These are phyloP conservation scores for Monopis laevigella DNA, from an alignment of 2,888 invertebrate genomes.

Conservation along the genomic window DNA sequence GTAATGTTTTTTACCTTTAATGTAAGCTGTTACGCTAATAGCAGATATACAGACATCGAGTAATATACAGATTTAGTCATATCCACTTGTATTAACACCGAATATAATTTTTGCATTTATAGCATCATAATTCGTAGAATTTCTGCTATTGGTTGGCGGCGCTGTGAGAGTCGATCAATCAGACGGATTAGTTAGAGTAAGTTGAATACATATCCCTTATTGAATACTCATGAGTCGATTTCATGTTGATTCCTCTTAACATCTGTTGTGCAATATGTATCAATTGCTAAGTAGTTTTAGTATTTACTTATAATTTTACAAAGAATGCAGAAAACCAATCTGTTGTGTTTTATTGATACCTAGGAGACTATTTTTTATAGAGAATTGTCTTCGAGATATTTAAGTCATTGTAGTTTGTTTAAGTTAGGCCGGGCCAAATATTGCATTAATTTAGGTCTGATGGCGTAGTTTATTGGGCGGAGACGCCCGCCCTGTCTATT, in stretches of 20 bases:
- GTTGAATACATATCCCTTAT: conserved; percentile 60
- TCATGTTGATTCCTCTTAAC: conserved; percentile 50
- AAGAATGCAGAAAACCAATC: conserved; percentile 45
- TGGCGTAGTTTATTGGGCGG: conserved; percentile 51
- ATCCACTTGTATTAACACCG: conserved; percentile 9
- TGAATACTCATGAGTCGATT: conserved; percentile 58
- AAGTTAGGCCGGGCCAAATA: conserved; percentile 66
- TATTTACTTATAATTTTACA: conserved; percentile 61
- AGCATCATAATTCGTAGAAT: conserved; percentile 3
- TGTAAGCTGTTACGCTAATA: conserved; percentile 10
- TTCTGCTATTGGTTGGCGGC: conserved; percentile 10
- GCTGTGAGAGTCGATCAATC: conserved; percentile 11
- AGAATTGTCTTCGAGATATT: conserved; percentile 33
- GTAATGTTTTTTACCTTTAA: conserved; percentile 13
- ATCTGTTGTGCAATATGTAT: conserved; percentile 62
- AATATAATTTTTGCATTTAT: conserved; percentile 8
- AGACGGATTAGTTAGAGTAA: conserved; percentile 27
- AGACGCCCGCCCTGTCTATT: conserved; percentile 44
- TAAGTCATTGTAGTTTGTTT: conserved; percentile 60
- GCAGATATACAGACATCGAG: conserved; percentile 8
- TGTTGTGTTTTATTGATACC: conserved; percentile 49
- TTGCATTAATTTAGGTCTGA: conserved; percentile 59
- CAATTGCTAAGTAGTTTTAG: conserved; percentile 62
- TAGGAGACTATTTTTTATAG: conserved; percentile 26
- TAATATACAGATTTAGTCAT: neutral